These are phyloP conservation scores for Thyatira batis DNA, from an alignment of 2,888 invertebrate genomes.

Conservation along the genomic window DNA sequence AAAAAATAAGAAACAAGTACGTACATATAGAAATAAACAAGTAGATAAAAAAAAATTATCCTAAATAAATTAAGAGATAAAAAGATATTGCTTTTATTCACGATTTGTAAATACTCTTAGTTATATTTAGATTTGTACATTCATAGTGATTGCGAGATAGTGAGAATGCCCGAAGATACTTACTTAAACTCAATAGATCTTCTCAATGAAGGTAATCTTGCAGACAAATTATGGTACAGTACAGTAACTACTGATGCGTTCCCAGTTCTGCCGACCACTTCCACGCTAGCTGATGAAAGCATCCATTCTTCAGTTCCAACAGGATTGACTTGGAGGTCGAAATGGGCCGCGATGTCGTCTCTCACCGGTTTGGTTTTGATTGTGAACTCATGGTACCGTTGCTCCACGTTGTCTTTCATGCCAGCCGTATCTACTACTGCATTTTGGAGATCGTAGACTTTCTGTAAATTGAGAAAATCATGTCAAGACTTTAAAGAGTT, in stretches of 20 bases:
- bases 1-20: conserved; percentile 9
- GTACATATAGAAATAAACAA: conserved; percentile 6
- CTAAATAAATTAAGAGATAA: no score
- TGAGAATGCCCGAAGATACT: no score
- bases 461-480: conserved; percentile 43
- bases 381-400: conserved; percentile 56
- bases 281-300: conserved; percentile 61
- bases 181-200: conserved; percentile 84
- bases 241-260: conserved; percentile 76
- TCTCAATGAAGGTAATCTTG: conserved; percentile 83
- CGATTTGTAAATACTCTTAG: no score
- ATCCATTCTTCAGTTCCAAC: conserved; percentile 57
- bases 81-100: no score
- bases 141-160: no score
- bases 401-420: conserved; percentile 55
- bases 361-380: conserved; percentile 55
- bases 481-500: no score
- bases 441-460: conserved; percentile 73
- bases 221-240: conserved; percentile 84
- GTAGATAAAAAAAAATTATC: conserved; percentile 11
- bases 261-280: conserved; percentile 52
- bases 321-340: conserved; percentile 47
- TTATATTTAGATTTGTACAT: no score
- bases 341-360: conserved; percentile 63
- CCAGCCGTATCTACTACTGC: conserved; percentile 61